Percentiles rank a stretch among this genome's conserved stretches.
Conservation (phyloP, 1,140 invertebrate genomes). For the Pantala flavescens region DNA sequence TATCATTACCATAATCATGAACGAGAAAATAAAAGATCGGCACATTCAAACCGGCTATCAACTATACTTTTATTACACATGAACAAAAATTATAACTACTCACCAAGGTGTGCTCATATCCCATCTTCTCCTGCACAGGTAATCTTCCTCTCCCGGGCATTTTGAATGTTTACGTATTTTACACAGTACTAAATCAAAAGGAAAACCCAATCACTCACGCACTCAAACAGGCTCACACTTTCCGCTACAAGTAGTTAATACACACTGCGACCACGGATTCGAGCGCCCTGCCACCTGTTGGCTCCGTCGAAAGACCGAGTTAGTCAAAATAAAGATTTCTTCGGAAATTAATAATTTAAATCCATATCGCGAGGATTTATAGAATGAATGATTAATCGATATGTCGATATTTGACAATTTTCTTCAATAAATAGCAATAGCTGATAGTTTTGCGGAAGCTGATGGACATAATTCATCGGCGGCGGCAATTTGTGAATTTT, state of each 20-base stretch:
- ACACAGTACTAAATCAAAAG: background rate
- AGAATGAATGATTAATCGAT: too few species aligned
- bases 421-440: too few species aligned
- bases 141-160: background rate
- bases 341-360: too few species aligned
- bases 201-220: background rate
- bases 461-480: too few species aligned
- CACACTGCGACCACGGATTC: background rate
- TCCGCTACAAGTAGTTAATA: constrained; percentile 1
- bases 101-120: constrained; percentile 3
- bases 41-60: too few species aligned
- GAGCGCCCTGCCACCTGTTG: constrained; percentile 5
- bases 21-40: too few species aligned
- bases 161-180: background rate
- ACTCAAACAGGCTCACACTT: constrained; percentile 3
- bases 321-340: background rate
- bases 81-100: background rate
- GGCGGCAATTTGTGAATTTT: too few species aligned
- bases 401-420: too few species aligned
- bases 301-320: background rate
- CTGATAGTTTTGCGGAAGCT: too few species aligned
- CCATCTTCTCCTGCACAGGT: background rate
- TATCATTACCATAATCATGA: too few species aligned
- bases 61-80: background rate
- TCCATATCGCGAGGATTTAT: too few species aligned